Evolutionary conservation across 30 jellyfish, hydroid and myxozoan genomes (phyloP).

Genomic region (Aurelia aurita): DNA sequence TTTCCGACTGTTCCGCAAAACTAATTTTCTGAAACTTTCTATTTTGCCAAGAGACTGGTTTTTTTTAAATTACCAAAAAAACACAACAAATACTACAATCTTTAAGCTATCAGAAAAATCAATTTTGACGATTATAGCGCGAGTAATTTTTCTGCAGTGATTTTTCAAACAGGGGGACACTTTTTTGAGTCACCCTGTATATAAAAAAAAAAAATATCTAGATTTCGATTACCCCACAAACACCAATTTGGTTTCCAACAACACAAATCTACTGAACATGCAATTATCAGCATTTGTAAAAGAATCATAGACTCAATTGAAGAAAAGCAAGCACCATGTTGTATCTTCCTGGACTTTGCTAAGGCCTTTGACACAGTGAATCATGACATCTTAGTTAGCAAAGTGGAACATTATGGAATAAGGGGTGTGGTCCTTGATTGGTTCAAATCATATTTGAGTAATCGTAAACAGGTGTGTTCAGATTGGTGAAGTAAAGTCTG

Average conservation of each 20-base stretch:
- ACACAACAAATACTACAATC: no score
- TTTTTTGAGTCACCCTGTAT: no score
- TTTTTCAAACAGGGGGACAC: no score
- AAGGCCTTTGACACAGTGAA: no score
- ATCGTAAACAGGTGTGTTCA: background rate
- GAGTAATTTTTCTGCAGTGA: no score
- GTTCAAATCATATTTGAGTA: background rate
- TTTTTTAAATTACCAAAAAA: no score
- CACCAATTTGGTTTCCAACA: constrained; percentile 11
- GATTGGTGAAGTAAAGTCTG: background rate
- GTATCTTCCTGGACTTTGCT: constrained; percentile 10
- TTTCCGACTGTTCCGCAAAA: no score
- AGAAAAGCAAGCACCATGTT: background rate
- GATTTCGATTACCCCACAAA: background rate
- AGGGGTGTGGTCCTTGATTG: background rate
- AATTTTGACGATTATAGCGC: no score
- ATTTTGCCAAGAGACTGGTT: no score
- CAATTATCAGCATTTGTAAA: background rate
- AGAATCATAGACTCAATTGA: background rate
- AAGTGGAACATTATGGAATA: constrained; percentile 5
- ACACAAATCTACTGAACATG: background rate
- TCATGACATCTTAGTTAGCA: background rate
- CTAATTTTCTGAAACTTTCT: no score
- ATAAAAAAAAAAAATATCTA: no score
- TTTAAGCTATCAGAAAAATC: no score